Evolutionary conservation across 2,113 vertebrate genomes (phyloP), one percentile per base, ranked within the genome.

Genomic region (Azemiops feae): DNA sequence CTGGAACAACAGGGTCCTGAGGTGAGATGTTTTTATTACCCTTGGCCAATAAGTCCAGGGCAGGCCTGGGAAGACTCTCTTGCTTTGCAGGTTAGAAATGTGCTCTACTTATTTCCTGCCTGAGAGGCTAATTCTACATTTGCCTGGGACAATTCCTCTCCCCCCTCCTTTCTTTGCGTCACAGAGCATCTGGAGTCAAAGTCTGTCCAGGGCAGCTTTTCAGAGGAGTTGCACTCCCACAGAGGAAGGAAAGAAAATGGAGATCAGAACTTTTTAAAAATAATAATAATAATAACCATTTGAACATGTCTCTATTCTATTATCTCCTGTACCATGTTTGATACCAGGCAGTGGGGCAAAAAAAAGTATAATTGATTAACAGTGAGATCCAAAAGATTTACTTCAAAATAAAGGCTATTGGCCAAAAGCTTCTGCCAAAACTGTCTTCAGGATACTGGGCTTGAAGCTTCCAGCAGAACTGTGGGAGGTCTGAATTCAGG

Each of bases 21-120:
- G 52, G 93, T 93, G 74, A 89, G 14, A 11, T 96, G 87, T 94
- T 97, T 96, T 96, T 96, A 97, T 96, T 95, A 93, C 25, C 86
- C 95, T 95, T 96, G 92, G 93, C 86, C 0, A 0, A 94, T 0
- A 27, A 89, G 47, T 45, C 91, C 22, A 92, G 87, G 89, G 45
- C 54, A 94, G 60, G 53, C 94, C 91, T 93, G 94, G 95, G 53
- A 97, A 95, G 89, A 92, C 43, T 94, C 95, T 96, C 94, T 85
- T 86, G 92, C 53, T 92, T 95, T 81, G 92, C 92, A 96, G 92
- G 94, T 94, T 95, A 96, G 91, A 94, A 30, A 93, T 92, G 93
- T 89, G 23, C 93, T 95, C 93, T 89, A 85, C 95, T 97, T 96
- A 94, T 92, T 96, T 95, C 91, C 34, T 96, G 88, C 93, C 74